Conservation (phyloP, 1,140 invertebrate species). For the Ips nitidus region DNA sequence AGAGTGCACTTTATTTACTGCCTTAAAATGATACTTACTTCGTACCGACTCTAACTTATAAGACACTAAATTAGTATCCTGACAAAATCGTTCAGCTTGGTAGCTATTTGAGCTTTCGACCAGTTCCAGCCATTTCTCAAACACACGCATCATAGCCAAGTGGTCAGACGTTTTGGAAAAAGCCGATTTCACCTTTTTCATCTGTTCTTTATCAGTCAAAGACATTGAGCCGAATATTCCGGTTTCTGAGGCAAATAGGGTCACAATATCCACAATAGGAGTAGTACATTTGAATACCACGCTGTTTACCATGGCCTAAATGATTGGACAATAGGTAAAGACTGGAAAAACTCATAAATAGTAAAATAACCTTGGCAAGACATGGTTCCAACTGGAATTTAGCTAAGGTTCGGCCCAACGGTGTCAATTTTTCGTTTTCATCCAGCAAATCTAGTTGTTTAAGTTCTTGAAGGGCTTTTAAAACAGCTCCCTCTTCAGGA, state of each 20-base stretch:
- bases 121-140: conserved; percentile 47
- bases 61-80: conserved; percentile 39
- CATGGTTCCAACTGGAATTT: conserved; percentile 58
- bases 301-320: conserved; percentile 56
- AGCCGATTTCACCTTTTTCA: conserved; percentile 39
- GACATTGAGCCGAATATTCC: conserved; percentile 43
- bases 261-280: conserved; percentile 51
- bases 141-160: conserved; percentile 47
- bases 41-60: conserved; percentile 45
- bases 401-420: conserved; percentile 57
- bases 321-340: not conserved
- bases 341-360: not conserved
- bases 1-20: not conserved
- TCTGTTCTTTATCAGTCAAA: conserved; percentile 39
- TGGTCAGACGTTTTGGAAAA: conserved; percentile 47
- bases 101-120: conserved; percentile 35
- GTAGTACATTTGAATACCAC: conserved; percentile 58
- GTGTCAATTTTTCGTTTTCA: conserved; percentile 59
- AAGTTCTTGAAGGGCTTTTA: conserved; percentile 55
- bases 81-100: conserved; percentile 40
- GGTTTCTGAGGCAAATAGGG: conserved; percentile 45
- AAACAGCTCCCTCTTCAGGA: conserved; percentile 52
- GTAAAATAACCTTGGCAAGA: conserved; percentile 55
- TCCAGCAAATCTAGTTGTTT: conserved; percentile 57
- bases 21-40: conserved; percentile 40